Percentiles rank a stretch among this genome's conserved stretches.
phyloP scores from a whole-genome alignment of 2,888 invertebrate species.

The Carterocephalus palaemon region DNA sequence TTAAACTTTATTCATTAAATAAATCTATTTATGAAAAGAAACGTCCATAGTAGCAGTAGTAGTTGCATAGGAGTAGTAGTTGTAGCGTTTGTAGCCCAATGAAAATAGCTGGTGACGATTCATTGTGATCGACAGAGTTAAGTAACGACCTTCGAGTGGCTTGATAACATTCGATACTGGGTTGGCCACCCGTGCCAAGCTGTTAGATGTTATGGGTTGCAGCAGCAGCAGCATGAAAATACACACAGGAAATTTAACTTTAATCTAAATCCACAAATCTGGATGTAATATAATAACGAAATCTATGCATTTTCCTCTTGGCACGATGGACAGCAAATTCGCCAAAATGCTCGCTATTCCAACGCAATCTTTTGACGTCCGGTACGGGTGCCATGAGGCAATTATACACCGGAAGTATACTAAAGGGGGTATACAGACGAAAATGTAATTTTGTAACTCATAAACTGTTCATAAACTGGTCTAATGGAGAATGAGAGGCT shows the following conservation, averaged over 20 bases:
- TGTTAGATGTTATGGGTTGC: too few species aligned
- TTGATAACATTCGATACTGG: too few species aligned
- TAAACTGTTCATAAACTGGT: slow-evolving; percentile 22
- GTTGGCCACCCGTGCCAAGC: too few species aligned
- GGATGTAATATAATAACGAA: slow-evolving; percentile 18
- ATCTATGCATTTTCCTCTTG: slow-evolving; percentile 22
- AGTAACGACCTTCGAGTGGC: too few species aligned
- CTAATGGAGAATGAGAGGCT: background rate
- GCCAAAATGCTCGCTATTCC: slow-evolving; percentile 56
- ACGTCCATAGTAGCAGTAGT: too few species aligned
- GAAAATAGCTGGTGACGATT: too few species aligned
- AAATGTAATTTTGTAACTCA: slow-evolving; percentile 38
- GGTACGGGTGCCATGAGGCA: slow-evolving; percentile 64
- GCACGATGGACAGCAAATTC: slow-evolving; percentile 15
- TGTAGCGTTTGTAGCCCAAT: too few species aligned
- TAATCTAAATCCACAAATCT: slow-evolving; percentile 8
- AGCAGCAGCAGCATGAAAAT: too few species aligned
- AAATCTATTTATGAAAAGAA: too few species aligned
- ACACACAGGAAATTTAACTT: background rate
- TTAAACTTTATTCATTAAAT: too few species aligned
- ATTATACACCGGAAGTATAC: slow-evolving; percentile 68
- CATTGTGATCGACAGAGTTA: too few species aligned
- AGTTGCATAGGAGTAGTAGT: too few species aligned
- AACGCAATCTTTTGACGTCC: slow-evolving; percentile 75
- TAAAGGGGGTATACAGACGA: slow-evolving; percentile 61